Conservation (phyloP, 2,797 vertebrate species). For the Euthynnus affinis region DNA sequence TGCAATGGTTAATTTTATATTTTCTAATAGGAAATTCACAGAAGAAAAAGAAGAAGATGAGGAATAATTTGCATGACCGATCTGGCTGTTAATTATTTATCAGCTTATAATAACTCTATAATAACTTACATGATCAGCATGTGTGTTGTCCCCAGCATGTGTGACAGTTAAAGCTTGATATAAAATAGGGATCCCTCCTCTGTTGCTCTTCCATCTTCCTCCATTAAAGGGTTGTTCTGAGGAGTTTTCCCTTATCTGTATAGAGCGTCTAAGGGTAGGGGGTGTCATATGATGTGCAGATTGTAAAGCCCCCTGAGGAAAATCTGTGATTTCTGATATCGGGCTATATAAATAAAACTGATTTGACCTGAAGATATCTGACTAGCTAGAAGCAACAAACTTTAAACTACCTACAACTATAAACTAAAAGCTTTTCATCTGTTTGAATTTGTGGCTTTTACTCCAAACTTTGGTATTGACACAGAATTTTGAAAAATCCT, state of each 20-base stretch:
- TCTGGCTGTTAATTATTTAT: constrained; percentile 9
- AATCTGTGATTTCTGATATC: too few species aligned
- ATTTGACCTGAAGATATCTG: too few species aligned
- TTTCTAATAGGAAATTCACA: neutral
- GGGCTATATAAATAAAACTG: too few species aligned
- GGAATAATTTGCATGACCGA: constrained; percentile 2
- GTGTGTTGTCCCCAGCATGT: neutral
- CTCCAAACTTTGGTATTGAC: neutral
- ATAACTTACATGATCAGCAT: constrained; percentile 7
- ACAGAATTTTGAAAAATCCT: neutral
- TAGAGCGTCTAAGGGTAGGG: neutral
- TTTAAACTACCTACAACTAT: neutral
- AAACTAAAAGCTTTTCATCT: neutral
- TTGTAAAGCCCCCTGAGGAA: too few species aligned
- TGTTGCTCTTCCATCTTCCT: too few species aligned
- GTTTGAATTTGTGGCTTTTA: neutral
- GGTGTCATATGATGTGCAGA: too few species aligned
- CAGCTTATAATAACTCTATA: constrained; percentile 10
- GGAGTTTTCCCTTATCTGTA: neutral
- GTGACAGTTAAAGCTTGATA: constrained; percentile 24
- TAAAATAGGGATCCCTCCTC: neutral
- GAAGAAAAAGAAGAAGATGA: neutral
- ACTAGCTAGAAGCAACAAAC: neutral
- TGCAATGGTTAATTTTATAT: neutral
- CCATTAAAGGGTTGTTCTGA: too few species aligned